Conservation (phyloP, 2,113 vertebrate genomes). For the Mirza zaza region DNA sequence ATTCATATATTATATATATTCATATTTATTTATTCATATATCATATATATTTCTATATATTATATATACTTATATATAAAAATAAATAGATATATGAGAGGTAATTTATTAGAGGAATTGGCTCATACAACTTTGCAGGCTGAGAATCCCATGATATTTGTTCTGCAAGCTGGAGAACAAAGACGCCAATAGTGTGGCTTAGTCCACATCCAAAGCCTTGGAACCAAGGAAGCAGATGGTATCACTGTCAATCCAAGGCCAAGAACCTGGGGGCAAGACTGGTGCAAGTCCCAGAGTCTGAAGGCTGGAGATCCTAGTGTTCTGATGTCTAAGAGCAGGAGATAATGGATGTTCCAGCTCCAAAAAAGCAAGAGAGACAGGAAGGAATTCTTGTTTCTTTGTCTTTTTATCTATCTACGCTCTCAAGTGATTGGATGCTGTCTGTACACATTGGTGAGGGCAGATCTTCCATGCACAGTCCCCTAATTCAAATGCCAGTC, state of each 20-base stretch:
- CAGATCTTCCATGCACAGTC: background rate
- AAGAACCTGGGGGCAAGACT: too few relatives aligned
- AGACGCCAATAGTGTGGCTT: background rate
- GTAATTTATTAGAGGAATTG: background rate
- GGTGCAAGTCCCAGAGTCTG: background rate
- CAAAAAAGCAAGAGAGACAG: background rate
- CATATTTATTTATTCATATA: too few relatives aligned
- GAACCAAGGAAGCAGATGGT: background rate
- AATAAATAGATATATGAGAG: background rate
- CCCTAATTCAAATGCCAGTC: background rate
- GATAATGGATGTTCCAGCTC: background rate
- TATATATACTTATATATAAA: background rate
- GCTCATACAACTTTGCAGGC: background rate
- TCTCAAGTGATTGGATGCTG: background rate
- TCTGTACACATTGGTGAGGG: background rate
- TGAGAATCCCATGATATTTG: background rate
- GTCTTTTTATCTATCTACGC: background rate
- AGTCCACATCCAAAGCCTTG: background rate
- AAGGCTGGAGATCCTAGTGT: background rate
- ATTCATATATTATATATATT: background rate
- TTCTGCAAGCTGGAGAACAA: background rate
- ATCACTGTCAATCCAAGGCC: background rate
- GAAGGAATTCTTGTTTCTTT: background rate
- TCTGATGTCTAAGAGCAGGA: background rate
- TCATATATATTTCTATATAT: too few relatives aligned